Evolutionary conservation across 2,113 vertebrate species (phyloP), one percentile per base, ranked within the genome.

Genomic region (Centropus bengalensis): DNA sequence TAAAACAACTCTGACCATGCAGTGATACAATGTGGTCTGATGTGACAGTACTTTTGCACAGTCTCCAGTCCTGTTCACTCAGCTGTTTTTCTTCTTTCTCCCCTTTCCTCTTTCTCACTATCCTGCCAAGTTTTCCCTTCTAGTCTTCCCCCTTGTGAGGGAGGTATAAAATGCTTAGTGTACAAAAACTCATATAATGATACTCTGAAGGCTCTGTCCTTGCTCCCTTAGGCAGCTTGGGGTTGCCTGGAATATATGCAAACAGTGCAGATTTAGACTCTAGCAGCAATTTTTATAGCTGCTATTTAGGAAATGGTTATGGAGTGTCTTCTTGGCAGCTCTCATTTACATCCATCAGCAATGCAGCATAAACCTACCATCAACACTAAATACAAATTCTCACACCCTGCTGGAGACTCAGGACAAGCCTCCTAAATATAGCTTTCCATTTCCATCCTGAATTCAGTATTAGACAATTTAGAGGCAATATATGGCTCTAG

Each of bases 391-490:
- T 5, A 93, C 38, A 11, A 91, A 95, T 97, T 94, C 88, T 96
- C 85, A 94, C 83, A 89, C 82, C 77, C 82, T 86, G 63, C 87
- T 88, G 82, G 49, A 82, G 82, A 90, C 82, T 94, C 81, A 44
- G 82, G 82, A 93, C 89, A 93, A 92, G 62, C 68, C 69, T 97
- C 87, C 87, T 68, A 79, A 77, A 91, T 94, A 96, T 62, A 90
- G 83, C 78, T 94, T 95, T 94, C 87, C 89, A 86, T 96, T 94
- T 91, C 92, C 84, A 96, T 94, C 71, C 89, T 83, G 89, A 95
- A 91, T 94, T 94, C 74, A 6, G 88, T 78, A 68, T 93, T 93
- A 83, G 84, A 51, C 75, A 83, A 69, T 96, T 93, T 87, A 94
- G 85, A 85, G 63, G 92, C 91, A 96, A 96, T 93, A 94, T 93